Evolutionary conservation across 2,113 vertebrate genomes (phyloP).

Genomic region (Paraplagusia blochii): DNA sequence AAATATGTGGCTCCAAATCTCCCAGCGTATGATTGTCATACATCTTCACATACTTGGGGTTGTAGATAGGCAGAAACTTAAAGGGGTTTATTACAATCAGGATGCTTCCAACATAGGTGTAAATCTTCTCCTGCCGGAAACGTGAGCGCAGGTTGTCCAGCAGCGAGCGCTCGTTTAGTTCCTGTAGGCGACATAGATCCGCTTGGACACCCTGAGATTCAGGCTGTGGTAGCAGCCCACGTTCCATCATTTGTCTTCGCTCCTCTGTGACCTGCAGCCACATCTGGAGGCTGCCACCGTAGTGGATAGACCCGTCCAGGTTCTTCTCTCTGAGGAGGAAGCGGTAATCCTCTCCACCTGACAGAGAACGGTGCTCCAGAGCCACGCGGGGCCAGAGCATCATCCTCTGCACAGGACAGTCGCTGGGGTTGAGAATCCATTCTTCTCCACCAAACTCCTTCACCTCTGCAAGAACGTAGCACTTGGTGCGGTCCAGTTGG

Average conservation of each 20-base stretch:
- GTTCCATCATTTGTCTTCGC: conserved; percentile 89
- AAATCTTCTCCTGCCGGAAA: conserved; percentile 96
- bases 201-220: conserved; percentile 86
- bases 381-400: conserved; percentile 97
- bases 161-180: conserved; percentile 93
- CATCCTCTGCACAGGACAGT: conserved; percentile 97
- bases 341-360: conserved; percentile 91
- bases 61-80: conserved; percentile 98
- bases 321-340: conserved; percentile 96
- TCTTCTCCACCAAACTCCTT: conserved; percentile 98
- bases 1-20: conserved; percentile 94
- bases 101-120: conserved; percentile 96
- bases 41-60: conserved; percentile 99
- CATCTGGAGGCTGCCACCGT: conserved; percentile 93
- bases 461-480: conserved; percentile 94
- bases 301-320: conserved; percentile 95
- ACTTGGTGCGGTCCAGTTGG: conserved; percentile 89
- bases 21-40: conserved; percentile 97
- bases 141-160: conserved; percentile 94
- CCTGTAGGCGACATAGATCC: conserved; percentile 88
- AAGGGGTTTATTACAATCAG: conserved; percentile 98
- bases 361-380: conserved; percentile 84
- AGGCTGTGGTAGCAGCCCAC: conserved; percentile 91
- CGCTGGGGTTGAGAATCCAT: conserved; percentile 97
- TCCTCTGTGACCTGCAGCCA: conserved; percentile 94